Evolutionary conservation across 2,113 vertebrate species (phyloP), one percentile per base, ranked within the genome.

Genomic region (Megaceryle maxima): DNA sequence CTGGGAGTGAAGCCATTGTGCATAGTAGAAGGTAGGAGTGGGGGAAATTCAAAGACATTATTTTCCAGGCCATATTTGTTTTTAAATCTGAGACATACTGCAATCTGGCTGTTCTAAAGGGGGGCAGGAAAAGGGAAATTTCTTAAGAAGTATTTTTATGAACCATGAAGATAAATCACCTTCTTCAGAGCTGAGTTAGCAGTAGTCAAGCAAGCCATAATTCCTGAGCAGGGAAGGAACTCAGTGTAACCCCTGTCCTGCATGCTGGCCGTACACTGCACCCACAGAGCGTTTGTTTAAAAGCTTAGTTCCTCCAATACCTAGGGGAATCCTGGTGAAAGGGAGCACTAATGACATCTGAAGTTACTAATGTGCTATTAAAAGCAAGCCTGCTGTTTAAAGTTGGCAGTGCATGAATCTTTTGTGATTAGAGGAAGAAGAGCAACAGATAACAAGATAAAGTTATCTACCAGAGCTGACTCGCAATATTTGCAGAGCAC

Each of bases 51-150:
- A 91, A 82, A 78, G 39, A 57, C 87, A 92, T 55, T 92, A 31
- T 82, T 96, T 95, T 96, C 80, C 78, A 91, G 83, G 80, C 74
- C 13, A 0, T 86, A 92, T 78, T 93, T 95, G 92, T 97, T 96
- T 96, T 94, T 84, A 76, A 94, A 87, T 77, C 86, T 0, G 1
- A 96, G 88, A 85, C 84, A 66, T 80, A 53, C 79, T 91, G 69
- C 86, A 89, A 70, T 84, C 33, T 73, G 84, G 56, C 72, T 84
- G 84, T 70, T 96, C 77, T 83, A 76, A 73, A 84, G 77, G n/a
- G 63, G 63, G 43, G 64, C 68, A 82, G 88, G 50, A 93, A 92
- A 90, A 79, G 69, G 77, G 69, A 82, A 93, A 79, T 84, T 81
- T 93, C 77, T 93, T 67, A 51, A 94, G 83, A 83, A 84, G 33